These are phyloP conservation scores for Oostethus manadensis DNA, from an alignment of 2,113 vertebrate genomes.

Conservation along the genomic window DNA sequence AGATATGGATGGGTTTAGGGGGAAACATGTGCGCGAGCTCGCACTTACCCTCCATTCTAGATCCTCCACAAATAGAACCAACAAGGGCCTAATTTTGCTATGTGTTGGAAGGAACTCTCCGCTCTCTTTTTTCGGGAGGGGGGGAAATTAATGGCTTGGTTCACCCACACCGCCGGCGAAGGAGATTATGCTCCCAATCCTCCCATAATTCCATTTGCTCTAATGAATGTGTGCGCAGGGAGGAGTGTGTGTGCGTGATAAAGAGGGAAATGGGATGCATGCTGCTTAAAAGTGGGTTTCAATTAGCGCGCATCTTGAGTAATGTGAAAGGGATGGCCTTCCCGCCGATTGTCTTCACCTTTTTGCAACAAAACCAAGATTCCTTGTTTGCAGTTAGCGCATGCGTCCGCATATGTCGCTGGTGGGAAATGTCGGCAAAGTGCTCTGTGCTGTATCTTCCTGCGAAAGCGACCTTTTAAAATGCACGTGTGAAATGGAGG, in stretches of 20 bases:
- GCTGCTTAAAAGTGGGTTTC: slow-evolving; percentile 26
- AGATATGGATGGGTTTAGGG: background rate
- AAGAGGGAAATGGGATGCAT: slow-evolving; percentile 3
- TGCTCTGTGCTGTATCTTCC: slow-evolving; percentile 1
- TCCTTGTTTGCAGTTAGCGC: too few species aligned
- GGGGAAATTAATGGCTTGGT: slow-evolving; percentile 52
- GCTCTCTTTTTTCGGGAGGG: slow-evolving; percentile 20
- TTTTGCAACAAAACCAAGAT: too few species aligned
- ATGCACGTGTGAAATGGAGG: slow-evolving; percentile 9
- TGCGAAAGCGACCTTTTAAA: slow-evolving; percentile 22
- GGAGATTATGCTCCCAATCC: slow-evolving; percentile 60
- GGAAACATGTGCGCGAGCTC: too few species aligned
- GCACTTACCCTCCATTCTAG: too few species aligned
- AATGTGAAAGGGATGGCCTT: too few species aligned
- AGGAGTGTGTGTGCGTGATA: slow-evolving; percentile 6
- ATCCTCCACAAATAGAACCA: too few species aligned
- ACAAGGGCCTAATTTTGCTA: slow-evolving; percentile 1
- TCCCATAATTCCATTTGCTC: slow-evolving; percentile 61
- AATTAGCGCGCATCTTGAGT: slow-evolving; percentile 22
- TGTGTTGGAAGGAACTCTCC: slow-evolving; percentile 13
- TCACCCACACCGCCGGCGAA: slow-evolving; percentile 44
- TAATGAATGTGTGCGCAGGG: slow-evolving; percentile 50
- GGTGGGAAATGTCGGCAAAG: slow-evolving; percentile 7
- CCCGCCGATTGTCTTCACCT: too few species aligned
- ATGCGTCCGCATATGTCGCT: background rate